Evolutionary conservation across 2,888 invertebrate species (phyloP).

Genomic region (Synergus itoensis): DNA sequence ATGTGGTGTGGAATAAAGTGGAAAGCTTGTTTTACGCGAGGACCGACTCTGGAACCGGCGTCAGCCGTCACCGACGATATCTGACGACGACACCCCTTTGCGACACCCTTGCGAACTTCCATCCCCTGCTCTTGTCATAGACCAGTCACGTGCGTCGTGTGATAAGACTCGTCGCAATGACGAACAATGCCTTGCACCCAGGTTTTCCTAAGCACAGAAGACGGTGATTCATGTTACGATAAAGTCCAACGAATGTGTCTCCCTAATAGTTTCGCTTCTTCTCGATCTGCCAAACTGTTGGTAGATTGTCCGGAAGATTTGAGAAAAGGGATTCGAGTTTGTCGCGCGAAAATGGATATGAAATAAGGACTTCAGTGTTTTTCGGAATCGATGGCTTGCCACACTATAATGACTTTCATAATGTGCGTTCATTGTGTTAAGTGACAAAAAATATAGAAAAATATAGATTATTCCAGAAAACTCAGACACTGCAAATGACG

Average conservation of each 20-base stretch:
- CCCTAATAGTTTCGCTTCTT: conserved; percentile 26
- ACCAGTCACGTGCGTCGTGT: conserved; percentile 67
- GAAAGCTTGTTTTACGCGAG: background rate
- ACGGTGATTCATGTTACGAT: background rate
- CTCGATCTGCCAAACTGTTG: conserved; percentile 4
- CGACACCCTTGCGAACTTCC: background rate
- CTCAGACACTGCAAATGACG: too few species aligned
- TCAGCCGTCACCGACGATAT: conserved; percentile 27
- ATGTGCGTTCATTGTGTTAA: too few species aligned
- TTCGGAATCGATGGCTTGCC: background rate
- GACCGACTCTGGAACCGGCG: background rate
- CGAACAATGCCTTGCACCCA: conserved; percentile 61
- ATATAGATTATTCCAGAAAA: too few species aligned
- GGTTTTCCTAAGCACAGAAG: conserved; percentile 4
- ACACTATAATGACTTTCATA: too few species aligned
- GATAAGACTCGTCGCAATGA: conserved; percentile 67
- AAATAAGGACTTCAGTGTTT: background rate
- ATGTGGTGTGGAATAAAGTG: background rate
- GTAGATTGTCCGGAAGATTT: conserved; percentile 11
- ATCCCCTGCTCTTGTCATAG: conserved; percentile 54
- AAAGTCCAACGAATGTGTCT: conserved; percentile 6
- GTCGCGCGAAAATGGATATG: background rate
- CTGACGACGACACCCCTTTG: conserved; percentile 14
- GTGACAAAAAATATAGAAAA: too few species aligned
- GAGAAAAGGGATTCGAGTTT: background rate